These are phyloP conservation scores for Drosophila subquinaria DNA, from an alignment of 2,888 invertebrate genomes.

Conservation along the genomic window DNA sequence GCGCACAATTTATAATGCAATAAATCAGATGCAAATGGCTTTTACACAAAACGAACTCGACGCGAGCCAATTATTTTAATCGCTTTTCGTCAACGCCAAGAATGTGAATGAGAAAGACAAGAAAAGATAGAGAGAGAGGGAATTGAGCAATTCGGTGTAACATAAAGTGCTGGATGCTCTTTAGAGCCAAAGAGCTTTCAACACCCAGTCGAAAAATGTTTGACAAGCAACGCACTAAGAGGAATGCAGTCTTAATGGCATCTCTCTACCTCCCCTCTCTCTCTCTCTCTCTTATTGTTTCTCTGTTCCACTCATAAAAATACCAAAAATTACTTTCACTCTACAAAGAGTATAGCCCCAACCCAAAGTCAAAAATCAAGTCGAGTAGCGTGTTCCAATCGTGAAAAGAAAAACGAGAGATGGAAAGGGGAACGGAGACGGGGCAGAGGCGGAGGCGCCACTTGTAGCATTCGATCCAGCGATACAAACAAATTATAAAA, in stretches of 20 bases:
- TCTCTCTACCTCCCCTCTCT: constrained; percentile 9
- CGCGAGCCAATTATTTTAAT: constrained; percentile 78
- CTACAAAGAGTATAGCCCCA: constrained; percentile 27
- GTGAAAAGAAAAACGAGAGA: neutral
- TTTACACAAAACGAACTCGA: constrained; percentile 56
- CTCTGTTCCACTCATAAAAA: constrained; percentile 52
- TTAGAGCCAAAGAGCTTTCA: constrained; percentile 67
- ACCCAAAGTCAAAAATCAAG: constrained; percentile 27
- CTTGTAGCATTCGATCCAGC: constrained; percentile 47
- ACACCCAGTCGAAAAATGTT: constrained; percentile 64
- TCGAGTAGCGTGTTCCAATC: constrained; percentile 61
- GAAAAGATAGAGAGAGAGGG: constrained; percentile 7
- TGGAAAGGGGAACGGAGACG: neutral
- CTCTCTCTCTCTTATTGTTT: neutral
- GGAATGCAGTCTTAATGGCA: constrained; percentile 72
- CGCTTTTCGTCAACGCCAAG: constrained; percentile 69
- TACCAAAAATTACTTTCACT: constrained; percentile 77
- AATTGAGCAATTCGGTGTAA: constrained; percentile 73
- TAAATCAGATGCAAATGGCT: constrained; percentile 76
- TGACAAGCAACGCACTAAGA: constrained; percentile 60
- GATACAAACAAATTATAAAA: constrained; percentile 74
- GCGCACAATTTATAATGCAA: constrained; percentile 78
- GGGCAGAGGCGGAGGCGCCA: constrained; percentile 41
- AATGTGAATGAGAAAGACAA: constrained; percentile 30
- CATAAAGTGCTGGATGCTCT: constrained; percentile 59